Percentiles rank a stretch among this genome's conserved stretches.
Conservation (phyloP, 2,113 vertebrate species). For the Apus apus region DNA sequence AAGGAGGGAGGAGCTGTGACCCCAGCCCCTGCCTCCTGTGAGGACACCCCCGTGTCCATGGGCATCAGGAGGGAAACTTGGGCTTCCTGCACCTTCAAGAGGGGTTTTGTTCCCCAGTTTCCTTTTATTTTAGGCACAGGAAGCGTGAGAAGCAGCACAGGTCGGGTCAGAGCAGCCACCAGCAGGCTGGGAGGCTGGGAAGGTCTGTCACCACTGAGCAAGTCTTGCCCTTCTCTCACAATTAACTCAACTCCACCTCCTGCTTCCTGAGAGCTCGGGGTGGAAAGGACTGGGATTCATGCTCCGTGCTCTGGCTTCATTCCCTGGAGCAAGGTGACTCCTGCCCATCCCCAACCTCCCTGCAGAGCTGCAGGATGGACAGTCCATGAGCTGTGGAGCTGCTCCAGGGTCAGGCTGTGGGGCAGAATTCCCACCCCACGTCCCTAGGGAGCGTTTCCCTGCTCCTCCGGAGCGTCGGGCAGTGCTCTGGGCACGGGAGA, state of each 20-base stretch:
- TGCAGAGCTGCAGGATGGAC: not conserved
- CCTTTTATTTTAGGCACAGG: not conserved
- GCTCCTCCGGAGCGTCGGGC: not conserved
- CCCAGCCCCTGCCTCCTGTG: not conserved
- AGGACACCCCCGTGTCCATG: too few species aligned
- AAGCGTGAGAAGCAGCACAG: not conserved
- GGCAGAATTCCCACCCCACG: not conserved
- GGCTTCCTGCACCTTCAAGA: not conserved
- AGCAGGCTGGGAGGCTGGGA: not conserved
- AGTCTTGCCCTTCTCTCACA: not conserved
- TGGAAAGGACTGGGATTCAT: not conserved
- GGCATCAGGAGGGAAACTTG: not conserved
- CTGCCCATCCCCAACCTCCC: not conserved
- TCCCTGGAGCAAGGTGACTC: not conserved
- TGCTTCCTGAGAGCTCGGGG: not conserved
- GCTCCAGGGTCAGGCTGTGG: not conserved
- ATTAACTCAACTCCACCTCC: not conserved
- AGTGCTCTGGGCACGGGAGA: not conserved
- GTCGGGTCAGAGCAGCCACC: not conserved
- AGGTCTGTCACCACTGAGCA: fast-evolving
- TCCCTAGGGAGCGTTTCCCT: not conserved
- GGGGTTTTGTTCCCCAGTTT: not conserved
- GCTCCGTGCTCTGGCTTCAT: not conserved
- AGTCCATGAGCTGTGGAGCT: fast-evolving
- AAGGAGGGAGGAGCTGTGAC: not conserved